Evolutionary conservation across 2,113 vertebrate genomes (phyloP), one percentile per base, ranked within the genome.

Genomic region (Damaliscus lunatus): DNA sequence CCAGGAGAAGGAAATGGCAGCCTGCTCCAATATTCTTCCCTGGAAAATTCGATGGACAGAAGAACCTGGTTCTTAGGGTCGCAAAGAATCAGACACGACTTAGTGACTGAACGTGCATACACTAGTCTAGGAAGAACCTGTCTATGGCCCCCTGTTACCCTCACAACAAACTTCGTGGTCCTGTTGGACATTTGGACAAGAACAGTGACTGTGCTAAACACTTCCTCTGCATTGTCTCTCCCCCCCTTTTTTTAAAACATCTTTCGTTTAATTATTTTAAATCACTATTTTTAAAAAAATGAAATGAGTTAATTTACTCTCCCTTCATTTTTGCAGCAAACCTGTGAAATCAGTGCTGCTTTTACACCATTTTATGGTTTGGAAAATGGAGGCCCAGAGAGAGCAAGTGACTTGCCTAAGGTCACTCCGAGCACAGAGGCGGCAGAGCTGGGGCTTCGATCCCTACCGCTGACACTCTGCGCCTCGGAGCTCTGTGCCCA

Each of bases 331-430:
- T 16, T 55, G 50, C 43, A 77, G 82, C 62, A 88, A 46, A 55
- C 48, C 43, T 87, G 59, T 77, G 77, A 92, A 81, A 17, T 74
- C 64, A 93, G n/a, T 92, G 67, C 92, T 52, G 13, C 46, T 48
- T 94, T 62, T 11, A 52, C 7, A 19, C 17, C 23, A 11, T 74
- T 55, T 71, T 57, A 40, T 77, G 52, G 81, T 80, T 94, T 88
- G 50, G 71, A 43, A 77, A 82, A 46, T 43, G 59, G 83, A 94
- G 50, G 50, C 50, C 53, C 31, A 48, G 52, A 80, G 64, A 84
- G 31, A 52, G 8, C 27, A 52, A 48, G 46, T 48, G 36, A 86
- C 64, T 84, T 84, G 43, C 43, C 52, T 80, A 50, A 62, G 80
- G 86, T 57, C 53, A 82, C 53, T 67, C 48, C 29, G 21, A 87